These are phyloP conservation scores for Caenorhabditis wallacei DNA, from an alignment of 2,888 invertebrate genomes.

Conservation along the genomic window DNA sequence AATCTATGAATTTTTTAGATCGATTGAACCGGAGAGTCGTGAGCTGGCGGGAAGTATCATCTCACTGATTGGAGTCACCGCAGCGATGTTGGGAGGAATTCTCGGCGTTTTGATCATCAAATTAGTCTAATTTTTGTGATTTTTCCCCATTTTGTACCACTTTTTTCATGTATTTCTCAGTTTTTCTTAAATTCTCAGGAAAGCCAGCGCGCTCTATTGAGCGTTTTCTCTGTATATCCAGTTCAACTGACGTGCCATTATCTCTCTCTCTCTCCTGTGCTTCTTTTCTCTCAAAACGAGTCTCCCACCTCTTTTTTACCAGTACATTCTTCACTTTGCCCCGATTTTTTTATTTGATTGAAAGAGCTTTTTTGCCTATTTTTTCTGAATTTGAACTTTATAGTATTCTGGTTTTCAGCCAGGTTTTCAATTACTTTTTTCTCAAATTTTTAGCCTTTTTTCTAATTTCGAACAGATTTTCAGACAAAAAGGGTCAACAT, in stretches of 20 bases:
- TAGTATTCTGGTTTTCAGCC: too few relatives aligned
- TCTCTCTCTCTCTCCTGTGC: background rate
- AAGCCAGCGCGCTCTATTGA: too few relatives aligned
- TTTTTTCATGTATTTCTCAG: slow-evolving; percentile 6
- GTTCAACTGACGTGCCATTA: slow-evolving; percentile 47
- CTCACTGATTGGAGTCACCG: slow-evolving; percentile 64
- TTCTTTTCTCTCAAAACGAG: slow-evolving; percentile 23
- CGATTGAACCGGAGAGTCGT: slow-evolving; percentile 49
- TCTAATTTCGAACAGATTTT: background rate
- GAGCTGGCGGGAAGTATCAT: slow-evolving; percentile 66
- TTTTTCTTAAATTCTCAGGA: background rate
- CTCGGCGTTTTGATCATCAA: slow-evolving; percentile 64
- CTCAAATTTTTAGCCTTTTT: background rate
- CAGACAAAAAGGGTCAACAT: slow-evolving; percentile 44
- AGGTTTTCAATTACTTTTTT: too few relatives aligned
- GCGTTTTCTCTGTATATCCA: slow-evolving; percentile 38
- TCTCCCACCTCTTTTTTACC: background rate
- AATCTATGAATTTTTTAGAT: slow-evolving; percentile 19
- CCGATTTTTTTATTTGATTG: background rate
- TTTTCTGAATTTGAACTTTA: slow-evolving; percentile 1
- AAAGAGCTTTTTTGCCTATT: slow-evolving; percentile 11
- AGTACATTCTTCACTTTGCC: slow-evolving; percentile 3
- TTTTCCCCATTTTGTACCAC: background rate
- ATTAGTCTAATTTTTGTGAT: slow-evolving; percentile 44
- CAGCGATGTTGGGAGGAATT: slow-evolving; percentile 66